Percentiles rank a stretch among this genome's conserved stretches.
Evolutionary conservation across 2,113 vertebrate species (phyloP).

Genomic region (Cygnus atratus): DNA sequence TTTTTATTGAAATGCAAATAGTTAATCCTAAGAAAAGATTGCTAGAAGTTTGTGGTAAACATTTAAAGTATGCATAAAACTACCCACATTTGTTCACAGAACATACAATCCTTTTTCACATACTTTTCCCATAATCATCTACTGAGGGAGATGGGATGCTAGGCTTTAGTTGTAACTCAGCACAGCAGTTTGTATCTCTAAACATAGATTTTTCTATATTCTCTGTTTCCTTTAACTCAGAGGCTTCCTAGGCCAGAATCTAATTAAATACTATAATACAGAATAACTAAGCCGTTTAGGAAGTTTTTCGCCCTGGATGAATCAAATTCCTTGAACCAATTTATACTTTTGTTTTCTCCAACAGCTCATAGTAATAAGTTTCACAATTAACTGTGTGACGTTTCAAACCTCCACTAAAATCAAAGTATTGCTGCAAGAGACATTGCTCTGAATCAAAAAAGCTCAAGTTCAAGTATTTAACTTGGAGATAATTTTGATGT

Average conservation of each 20-base stretch:
- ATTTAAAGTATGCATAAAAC: not conserved
- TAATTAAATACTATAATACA: not conserved
- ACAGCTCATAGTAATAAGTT: not conserved
- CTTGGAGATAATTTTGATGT: not conserved
- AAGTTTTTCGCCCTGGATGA: not conserved
- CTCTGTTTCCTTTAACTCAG: not conserved
- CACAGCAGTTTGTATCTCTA: not conserved
- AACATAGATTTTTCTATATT: not conserved
- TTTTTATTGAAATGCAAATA: not conserved
- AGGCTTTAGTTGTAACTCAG: no score
- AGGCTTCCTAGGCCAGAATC: not conserved
- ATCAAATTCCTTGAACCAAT: not conserved
- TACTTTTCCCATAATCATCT: no score
- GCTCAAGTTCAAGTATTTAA: not conserved
- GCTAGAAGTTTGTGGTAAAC: not conserved
- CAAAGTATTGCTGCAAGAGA: not conserved
- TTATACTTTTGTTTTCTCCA: not conserved
- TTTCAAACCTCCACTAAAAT: not conserved
- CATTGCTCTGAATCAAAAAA: not conserved
- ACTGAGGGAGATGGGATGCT: no score
- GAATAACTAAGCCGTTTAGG: not conserved
- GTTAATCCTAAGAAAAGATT: not conserved
- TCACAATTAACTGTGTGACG: not conserved
- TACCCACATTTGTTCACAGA: not conserved
- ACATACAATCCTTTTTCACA: no score